Conservation (phyloP, 2,797 vertebrate species). For the Chromis chromis region DNA sequence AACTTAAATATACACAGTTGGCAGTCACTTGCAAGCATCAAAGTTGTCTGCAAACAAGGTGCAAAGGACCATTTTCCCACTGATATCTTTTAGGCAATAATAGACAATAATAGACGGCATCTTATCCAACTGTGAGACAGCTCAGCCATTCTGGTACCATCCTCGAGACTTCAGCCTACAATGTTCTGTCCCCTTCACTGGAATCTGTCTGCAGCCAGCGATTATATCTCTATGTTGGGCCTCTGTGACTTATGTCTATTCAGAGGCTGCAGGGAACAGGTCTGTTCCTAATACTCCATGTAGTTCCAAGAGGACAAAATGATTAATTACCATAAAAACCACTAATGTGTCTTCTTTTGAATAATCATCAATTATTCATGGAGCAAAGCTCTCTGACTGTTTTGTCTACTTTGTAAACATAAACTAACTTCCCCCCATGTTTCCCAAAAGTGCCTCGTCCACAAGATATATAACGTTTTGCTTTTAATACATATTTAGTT, state of each 20-base stretch:
- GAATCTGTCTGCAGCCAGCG: slow-evolving; percentile 40
- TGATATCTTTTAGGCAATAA: slow-evolving; percentile 2
- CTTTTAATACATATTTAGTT: slow-evolving; percentile 41
- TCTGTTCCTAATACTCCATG: slow-evolving; percentile 49
- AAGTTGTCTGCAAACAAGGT: neutral
- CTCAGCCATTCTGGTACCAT: slow-evolving; percentile 35
- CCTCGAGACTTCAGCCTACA: slow-evolving; percentile 15
- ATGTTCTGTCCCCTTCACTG: slow-evolving; percentile 6
- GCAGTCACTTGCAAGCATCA: neutral
- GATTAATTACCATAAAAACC: slow-evolving; percentile 78
- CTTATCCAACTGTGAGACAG: slow-evolving; percentile 25
- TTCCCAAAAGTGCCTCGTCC: slow-evolving; percentile 59
- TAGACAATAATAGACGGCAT: slow-evolving; percentile 1
- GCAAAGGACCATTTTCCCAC: neutral
- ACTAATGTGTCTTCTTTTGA: slow-evolving; percentile 82
- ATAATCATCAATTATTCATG: slow-evolving; percentile 82
- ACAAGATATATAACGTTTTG: slow-evolving; percentile 44
- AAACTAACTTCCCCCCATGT: slow-evolving; percentile 64
- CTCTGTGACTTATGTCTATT: slow-evolving; percentile 49
- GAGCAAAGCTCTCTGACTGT: slow-evolving; percentile 71
- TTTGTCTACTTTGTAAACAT: slow-evolving; percentile 78
- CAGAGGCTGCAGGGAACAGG: slow-evolving; percentile 50
- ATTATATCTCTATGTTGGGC: slow-evolving; percentile 34
- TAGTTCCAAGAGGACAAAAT: slow-evolving; percentile 70
- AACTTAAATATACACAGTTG: neutral